These are phyloP conservation scores for Pygmarrhopalites habei DNA, from an alignment of 1,140 invertebrate species.

Conservation along the genomic window DNA sequence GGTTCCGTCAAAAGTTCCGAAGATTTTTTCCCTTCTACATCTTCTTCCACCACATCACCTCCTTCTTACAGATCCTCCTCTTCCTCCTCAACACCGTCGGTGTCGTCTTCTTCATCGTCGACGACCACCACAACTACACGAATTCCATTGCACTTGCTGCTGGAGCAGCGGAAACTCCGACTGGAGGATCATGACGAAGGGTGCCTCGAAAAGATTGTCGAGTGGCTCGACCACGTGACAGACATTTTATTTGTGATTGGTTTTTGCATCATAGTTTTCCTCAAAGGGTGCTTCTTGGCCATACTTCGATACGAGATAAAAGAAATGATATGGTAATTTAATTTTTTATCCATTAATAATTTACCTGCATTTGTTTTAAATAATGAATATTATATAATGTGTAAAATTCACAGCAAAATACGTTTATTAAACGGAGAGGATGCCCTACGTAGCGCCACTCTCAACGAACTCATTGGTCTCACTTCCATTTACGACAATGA, in stretches of 20 bases:
- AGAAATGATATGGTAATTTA: too few relatives aligned
- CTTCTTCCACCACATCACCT: neutral
- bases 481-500: constrained; percentile 29
- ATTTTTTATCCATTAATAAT: too few relatives aligned
- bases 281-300: constrained; percentile 81
- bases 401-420: too few relatives aligned
- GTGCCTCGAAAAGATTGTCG: constrained; percentile 60
- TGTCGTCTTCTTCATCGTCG: neutral
- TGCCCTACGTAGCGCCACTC: constrained; percentile 21
- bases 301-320: constrained; percentile 58
- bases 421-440: constrained; percentile 50
- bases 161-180: neutral
- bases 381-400: too few relatives aligned
- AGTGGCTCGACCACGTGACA: constrained; percentile 67
- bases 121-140: constrained; percentile 4
- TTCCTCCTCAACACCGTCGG: neutral
- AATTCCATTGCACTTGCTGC: constrained; percentile 5
- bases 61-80: neutral
- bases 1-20: neutral
- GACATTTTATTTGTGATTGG: constrained; percentile 77
- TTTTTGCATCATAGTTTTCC: constrained; percentile 81
- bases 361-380: too few relatives aligned
- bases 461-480: constrained; percentile 39
- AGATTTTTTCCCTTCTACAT: neutral
- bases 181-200: constrained; percentile 44